phyloP scores from a whole-genome alignment of 2,888 invertebrate genomes.

The Bruchidius siliquastri region DNA sequence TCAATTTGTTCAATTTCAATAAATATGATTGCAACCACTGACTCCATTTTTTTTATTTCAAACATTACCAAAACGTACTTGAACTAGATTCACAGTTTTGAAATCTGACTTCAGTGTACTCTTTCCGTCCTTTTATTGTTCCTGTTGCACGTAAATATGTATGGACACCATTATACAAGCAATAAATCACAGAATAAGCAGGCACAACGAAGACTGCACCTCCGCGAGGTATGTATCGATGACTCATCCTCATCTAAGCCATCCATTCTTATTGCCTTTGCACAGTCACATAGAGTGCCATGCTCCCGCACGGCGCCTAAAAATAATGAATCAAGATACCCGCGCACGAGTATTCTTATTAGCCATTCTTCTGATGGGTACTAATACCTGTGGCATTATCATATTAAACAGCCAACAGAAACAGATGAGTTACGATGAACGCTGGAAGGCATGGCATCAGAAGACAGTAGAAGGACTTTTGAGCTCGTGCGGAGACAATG shows the following conservation, averaged over 20 bases:
- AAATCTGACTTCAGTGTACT: neutral
- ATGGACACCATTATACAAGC: neutral
- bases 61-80: too few species aligned
- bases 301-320: neutral
- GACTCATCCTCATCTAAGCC: neutral
- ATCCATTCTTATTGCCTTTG: neutral
- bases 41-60: too few species aligned
- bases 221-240: neutral
- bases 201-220: neutral
- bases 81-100: too few species aligned
- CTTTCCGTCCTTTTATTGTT: neutral
- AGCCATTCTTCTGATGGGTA: slow-evolving; percentile 17
- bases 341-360: slow-evolving; percentile 7
- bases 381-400: slow-evolving; percentile 21
- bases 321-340: neutral
- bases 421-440: slow-evolving; percentile 22
- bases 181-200: neutral
- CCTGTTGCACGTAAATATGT: neutral
- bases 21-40: too few species aligned
- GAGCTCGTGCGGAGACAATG: neutral
- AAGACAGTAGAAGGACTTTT: neutral
- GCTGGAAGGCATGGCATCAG: slow-evolving; percentile 18
- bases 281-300: neutral
- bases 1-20: too few species aligned
- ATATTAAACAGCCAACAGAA: slow-evolving; percentile 20